These are phyloP conservation scores for Prietella phreatophila DNA, from an alignment of 2,113 vertebrate genomes.

Conservation along the genomic window DNA sequence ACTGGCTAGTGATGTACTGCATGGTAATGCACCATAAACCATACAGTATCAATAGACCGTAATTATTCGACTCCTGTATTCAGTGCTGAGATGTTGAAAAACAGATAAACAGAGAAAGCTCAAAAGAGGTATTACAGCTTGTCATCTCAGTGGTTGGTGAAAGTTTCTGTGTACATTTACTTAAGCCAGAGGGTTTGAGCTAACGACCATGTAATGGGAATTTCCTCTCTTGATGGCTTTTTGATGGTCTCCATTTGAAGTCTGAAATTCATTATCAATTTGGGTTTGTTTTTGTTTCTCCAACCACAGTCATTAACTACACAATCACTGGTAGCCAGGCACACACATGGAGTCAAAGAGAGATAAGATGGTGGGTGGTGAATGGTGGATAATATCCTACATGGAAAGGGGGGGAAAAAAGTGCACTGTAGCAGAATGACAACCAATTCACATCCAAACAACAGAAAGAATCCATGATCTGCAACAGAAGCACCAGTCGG, in stretches of 20 bases:
- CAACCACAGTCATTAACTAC: constrained; percentile 70
- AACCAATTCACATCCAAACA: neutral
- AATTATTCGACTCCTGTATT: no score
- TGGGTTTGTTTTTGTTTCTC: constrained; percentile 75
- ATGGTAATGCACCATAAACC: no score
- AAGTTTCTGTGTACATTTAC: constrained; percentile 20
- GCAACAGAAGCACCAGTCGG: neutral
- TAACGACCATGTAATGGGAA: constrained; percentile 25
- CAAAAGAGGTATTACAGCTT: neutral
- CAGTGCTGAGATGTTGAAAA: no score
- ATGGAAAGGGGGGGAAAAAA: neutral
- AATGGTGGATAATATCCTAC: neutral
- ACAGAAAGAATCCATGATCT: neutral
- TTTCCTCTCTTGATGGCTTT: constrained; percentile 46
- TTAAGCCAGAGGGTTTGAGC: constrained; percentile 6
- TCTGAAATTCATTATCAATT: constrained; percentile 79
- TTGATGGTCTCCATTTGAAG: constrained; percentile 59
- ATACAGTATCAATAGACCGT: no score
- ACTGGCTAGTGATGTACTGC: neutral
- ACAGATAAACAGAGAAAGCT: neutral
- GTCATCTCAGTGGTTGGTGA: constrained; percentile 7
- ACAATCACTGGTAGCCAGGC: constrained; percentile 60
- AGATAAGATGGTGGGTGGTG: neutral
- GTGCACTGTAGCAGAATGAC: neutral
- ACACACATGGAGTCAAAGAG: neutral